Base-by-base conservation (phyloP, 1,140 invertebrate species). In the Asobara japonica region DNA sequence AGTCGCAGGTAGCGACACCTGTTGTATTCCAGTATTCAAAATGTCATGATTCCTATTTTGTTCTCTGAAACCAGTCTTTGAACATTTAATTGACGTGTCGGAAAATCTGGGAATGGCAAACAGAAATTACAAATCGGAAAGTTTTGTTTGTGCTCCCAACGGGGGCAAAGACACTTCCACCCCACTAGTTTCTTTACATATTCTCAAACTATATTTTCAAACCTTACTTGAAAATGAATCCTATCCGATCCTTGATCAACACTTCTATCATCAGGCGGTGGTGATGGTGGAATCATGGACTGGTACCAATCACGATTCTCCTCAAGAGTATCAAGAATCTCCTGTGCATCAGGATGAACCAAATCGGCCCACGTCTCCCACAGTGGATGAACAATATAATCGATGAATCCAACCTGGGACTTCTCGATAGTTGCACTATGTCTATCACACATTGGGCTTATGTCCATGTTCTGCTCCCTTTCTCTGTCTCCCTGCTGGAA, bases 361-460 rank as follows among this genome's bases (percentile, higher is more conserved):
- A 99, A 89, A 85, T 99, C 98, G 10, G 97, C 97, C 98, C 98
- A 99, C 3, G 98, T 99, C 86, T 99, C 98, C 96, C 97, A 99
- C 18, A 99, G 88, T 6, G 98, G 98, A 89, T 99, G 98, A 3
- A 99, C 97, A 81, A 99, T 99, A 86, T 99, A 99, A 88, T 99
- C 97, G 81, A 99, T 99, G 84, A 99, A 99, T 74, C 98, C 97
- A 81, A 99, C 97, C 92, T 95, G 87, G 76, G 97, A 95, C 89
- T 99, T 99, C 88, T 99, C 98, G 83, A 99, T 95, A 6, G 97
- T 98, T 6, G 97, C 94, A 79, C 95, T 97, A 76, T 96, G 93
- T 69, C 96, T 90, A 87, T 99, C 97, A 87, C 97, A 99, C 97
- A 99, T 99, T 0, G 97, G 96, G 82, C 96, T 97, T 71, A 99